Percentiles rank a stretch among this genome's conserved stretches.
These are phyloP conservation scores for Tinea trinotella DNA, from an alignment of 2,888 invertebrate species.

Conservation along the genomic window DNA sequence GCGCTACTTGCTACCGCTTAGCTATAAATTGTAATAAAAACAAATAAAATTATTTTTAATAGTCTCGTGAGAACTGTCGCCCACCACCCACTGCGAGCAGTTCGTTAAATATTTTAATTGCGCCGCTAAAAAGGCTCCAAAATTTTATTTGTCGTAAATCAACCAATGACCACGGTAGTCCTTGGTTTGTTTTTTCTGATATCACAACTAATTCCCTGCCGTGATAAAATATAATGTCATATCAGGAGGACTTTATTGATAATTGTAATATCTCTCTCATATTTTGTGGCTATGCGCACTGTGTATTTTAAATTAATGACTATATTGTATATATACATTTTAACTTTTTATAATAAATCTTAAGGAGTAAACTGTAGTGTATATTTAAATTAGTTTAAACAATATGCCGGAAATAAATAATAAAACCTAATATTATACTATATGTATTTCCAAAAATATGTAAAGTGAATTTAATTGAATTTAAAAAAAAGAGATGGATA, in stretches of 20 bases:
- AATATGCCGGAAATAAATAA: too few species aligned
- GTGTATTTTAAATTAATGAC: too few species aligned
- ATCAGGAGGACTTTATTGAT: background rate
- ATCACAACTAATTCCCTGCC: background rate
- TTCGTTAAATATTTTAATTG: slow-evolving; percentile 70
- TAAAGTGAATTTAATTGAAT: too few species aligned
- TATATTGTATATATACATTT: too few species aligned
- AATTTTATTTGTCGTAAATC: slow-evolving; percentile 65
- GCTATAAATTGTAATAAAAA: slow-evolving; percentile 47
- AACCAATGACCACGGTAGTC: slow-evolving; percentile 57
- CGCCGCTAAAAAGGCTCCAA: slow-evolving; percentile 59
- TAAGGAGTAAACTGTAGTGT: too few species aligned
- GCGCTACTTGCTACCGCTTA: slow-evolving; percentile 12
- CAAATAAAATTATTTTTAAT: slow-evolving; percentile 69
- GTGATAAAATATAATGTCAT: background rate
- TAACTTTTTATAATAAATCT: too few species aligned
- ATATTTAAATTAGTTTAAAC: too few species aligned
- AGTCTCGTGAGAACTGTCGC: slow-evolving; percentile 70
- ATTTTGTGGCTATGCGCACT: too few species aligned
- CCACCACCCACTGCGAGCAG: slow-evolving; percentile 64
- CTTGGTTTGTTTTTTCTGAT: slow-evolving; percentile 18
- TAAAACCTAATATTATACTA: too few species aligned
- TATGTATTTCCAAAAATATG: too few species aligned
- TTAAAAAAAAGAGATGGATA: too few species aligned
- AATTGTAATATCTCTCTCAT: too few species aligned